phyloP scores from a whole-genome alignment of 2,888 invertebrate genomes.

The Parascotia fuliginaria region DNA sequence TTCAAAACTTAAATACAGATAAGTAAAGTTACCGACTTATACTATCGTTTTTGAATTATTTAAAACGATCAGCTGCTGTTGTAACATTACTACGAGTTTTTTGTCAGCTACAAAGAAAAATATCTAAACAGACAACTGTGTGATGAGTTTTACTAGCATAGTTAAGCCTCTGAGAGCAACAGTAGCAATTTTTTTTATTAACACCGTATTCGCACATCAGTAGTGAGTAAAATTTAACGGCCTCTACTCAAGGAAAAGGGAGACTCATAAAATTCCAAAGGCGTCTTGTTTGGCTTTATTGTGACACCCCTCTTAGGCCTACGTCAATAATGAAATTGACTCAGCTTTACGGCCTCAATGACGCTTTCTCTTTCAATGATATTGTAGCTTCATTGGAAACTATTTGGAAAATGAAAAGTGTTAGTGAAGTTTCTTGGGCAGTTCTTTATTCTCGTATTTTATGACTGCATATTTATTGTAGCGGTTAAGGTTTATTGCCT shows the following conservation, averaged over 20 bases:
- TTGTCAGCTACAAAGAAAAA: neutral
- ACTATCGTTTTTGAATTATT: too few species aligned
- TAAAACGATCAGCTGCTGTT: too few species aligned
- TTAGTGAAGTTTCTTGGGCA: neutral
- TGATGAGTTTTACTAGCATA: neutral
- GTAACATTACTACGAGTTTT: neutral
- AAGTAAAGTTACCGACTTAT: too few species aligned
- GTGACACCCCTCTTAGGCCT: slow-evolving; percentile 9
- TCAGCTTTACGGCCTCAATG: neutral
- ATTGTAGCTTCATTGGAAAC: too few species aligned
- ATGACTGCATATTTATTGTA: too few species aligned
- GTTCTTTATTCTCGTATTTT: too few species aligned
- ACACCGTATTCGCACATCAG: neutral
- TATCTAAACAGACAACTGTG: neutral
- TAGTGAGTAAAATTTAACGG: slow-evolving; percentile 1
- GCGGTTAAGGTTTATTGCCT: too few species aligned
- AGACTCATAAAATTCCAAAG: slow-evolving; percentile 1
- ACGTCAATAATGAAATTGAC: slow-evolving; percentile 5
- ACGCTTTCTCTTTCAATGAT: neutral
- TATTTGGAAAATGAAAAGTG: too few species aligned
- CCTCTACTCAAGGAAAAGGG: slow-evolving; percentile 1
- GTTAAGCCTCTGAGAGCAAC: neutral
- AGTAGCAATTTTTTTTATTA: neutral
- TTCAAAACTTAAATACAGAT: too few species aligned
- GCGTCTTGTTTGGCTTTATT: slow-evolving; percentile 5